These are phyloP conservation scores for Dreissena polymorpha DNA, from an alignment of 1,140 invertebrate genomes.

Conservation along the genomic window DNA sequence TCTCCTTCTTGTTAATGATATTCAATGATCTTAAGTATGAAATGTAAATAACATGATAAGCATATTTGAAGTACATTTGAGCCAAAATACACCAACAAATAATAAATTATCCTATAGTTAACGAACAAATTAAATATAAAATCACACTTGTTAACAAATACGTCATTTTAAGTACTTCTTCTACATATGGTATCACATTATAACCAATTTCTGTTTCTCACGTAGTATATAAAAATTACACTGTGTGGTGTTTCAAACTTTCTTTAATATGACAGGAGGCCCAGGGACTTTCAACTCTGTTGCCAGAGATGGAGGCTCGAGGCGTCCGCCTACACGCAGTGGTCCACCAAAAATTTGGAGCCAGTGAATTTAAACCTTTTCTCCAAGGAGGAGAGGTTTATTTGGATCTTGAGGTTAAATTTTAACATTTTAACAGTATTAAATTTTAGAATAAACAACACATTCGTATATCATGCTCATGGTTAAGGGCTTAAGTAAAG, in stretches of 20 bases:
- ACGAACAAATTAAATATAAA: too few relatives aligned
- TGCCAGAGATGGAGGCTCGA: conserved; percentile 73
- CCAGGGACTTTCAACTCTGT: conserved; percentile 72
- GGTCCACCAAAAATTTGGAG: conserved; percentile 78
- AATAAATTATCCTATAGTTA: too few relatives aligned
- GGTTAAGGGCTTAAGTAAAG: not conserved
- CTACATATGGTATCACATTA: too few relatives aligned
- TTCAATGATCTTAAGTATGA: not conserved
- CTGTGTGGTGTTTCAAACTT: not conserved
- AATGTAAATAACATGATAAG: not conserved
- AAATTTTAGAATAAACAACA: not conserved
- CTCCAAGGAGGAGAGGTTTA: conserved; percentile 78
- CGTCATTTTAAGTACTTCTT: not conserved
- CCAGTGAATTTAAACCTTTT: conserved; percentile 76
- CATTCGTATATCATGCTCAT: not conserved
- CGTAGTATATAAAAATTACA: not conserved
- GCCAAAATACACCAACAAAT: too few relatives aligned
- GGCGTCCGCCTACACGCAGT: conserved; percentile 78
- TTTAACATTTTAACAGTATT: conserved; percentile 9
- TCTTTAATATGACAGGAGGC: conserved; percentile 73
- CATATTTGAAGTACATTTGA: too few relatives aligned
- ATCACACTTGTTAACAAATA: too few relatives aligned
- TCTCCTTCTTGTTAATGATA: not conserved
- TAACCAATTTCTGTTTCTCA: not conserved
- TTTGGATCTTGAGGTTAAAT: conserved; percentile 75